Evolutionary conservation across 2,113 vertebrate genomes (phyloP), one percentile per base, ranked within the genome.

Genomic region (Lophius piscatorius): DNA sequence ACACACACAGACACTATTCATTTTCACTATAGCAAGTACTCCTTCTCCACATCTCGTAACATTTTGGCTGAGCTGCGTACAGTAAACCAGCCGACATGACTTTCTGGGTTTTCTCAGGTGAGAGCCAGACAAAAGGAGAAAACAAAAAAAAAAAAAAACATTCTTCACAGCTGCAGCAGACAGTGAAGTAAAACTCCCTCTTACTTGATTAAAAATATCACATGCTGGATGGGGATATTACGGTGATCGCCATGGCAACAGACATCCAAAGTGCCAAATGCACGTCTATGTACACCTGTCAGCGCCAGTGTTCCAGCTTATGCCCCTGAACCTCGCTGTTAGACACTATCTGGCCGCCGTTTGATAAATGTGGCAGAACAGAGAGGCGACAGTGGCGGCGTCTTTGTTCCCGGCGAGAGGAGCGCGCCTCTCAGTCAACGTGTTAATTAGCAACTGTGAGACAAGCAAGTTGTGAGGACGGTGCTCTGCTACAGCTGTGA

Each of bases 221-320:
- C 82, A 74, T 70, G 67, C 68, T 55, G 71, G 49, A 49, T 68
- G 64, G 76, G 76, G 82, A 70, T 81, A 83, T 83, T 83, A 82
- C 85, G 52, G 71, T 68, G 86, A 75, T 90, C 79, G 76, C 88
- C 86, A 88, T 88, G 80, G 88, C 78, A 90, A 90, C 88, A 90
- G 86, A 90, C 88, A 84, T 80, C 63, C 52, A 70, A n/a, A 81
- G 86, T 81, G 71, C 76, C 78, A 87, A 73, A 58, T 51, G 71
- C 80, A 76, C n/a, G 2, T 73, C 71, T 18, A 51, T 73, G 67
- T 77, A 80, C 77, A 84, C 76, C 84, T 87, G 82, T 55, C 74
- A 74, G 74, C 66, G n/a, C 55, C 39, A 56, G 29, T 41, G 55
- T 69, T 80, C 60, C 72, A 78, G 61, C 59, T 70, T 76, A 18